These are phyloP conservation scores for Lithobates pipiens DNA, from an alignment of 2,797 vertebrate genomes.

Conservation along the genomic window DNA sequence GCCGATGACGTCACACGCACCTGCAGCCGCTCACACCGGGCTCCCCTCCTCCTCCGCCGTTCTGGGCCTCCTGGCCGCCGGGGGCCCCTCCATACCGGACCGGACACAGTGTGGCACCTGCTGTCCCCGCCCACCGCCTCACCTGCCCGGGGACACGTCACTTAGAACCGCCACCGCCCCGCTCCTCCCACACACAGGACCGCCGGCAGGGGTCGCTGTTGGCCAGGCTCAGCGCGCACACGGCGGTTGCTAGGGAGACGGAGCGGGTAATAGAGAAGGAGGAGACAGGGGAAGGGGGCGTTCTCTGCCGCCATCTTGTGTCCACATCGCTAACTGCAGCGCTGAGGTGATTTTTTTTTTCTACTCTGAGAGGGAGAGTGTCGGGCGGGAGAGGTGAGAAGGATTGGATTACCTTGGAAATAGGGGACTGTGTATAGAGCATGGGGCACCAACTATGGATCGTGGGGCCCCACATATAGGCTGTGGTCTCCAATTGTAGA, in stretches of 20 bases:
- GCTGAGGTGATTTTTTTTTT: no score
- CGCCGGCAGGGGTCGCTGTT: constrained; percentile 2
- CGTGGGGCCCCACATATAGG: no score
- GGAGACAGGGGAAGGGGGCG: neutral
- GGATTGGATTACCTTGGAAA: no score
- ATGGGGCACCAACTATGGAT: no score
- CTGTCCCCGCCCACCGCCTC: neutral
- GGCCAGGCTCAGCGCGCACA: no score
- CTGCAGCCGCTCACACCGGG: neutral
- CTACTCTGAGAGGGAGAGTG: no score
- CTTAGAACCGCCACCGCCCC: neutral
- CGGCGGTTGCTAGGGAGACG: constrained; percentile 23
- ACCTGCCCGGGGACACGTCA: constrained; percentile 4
- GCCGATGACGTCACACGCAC: constrained; percentile 2
- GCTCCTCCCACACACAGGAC: constrained; percentile 3
- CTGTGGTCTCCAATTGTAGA: no score
- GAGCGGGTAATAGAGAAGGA: neutral
- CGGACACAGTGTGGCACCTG: constrained; percentile 18
- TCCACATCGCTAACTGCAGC: neutral
- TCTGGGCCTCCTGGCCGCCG: no score
- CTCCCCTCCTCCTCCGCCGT: neutral
- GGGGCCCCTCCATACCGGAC: constrained; percentile 12
- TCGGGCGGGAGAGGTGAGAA: no score
- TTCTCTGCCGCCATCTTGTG: constrained; percentile 3
- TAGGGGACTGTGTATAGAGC: no score